These are phyloP conservation scores for Rhinoraja longicauda DNA, from an alignment of 2,797 vertebrate species.

Conservation along the genomic window DNA sequence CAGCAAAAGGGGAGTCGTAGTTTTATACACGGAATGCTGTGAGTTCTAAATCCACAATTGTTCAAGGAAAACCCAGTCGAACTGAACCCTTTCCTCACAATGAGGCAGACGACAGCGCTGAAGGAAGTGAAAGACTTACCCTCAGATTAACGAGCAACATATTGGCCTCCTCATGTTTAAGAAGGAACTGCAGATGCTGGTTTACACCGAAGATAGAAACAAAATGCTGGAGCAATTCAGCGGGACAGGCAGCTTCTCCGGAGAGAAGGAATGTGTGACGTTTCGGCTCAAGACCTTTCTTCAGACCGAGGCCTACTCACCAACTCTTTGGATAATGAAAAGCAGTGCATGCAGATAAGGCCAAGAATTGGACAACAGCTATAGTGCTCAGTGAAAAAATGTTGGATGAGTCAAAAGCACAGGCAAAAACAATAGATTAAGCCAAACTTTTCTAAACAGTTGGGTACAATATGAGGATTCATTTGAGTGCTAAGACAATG, in stretches of 20 bases:
- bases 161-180: background rate
- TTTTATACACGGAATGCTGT: background rate
- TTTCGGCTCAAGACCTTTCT: no score
- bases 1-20: background rate
- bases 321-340: background rate
- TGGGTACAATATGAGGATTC: background rate
- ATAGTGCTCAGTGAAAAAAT: no score
- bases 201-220: no score
- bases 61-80: background rate
- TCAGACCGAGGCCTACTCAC: background rate
- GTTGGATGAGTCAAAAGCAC: constrained; percentile 33
- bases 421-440: no score
- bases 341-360: background rate
- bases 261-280: no score
- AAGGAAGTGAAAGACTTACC: background rate
- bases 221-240: no score
- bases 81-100: background rate
- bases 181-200: no score
- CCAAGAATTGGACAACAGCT: background rate
- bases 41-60: no score
- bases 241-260: no score
- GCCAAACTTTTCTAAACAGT: background rate
- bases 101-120: background rate
- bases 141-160: background rate
- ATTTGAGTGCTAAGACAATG: background rate